These are phyloP conservation scores for Dynastes hyllus DNA, from an alignment of 2,888 invertebrate species.

Conservation along the genomic window DNA sequence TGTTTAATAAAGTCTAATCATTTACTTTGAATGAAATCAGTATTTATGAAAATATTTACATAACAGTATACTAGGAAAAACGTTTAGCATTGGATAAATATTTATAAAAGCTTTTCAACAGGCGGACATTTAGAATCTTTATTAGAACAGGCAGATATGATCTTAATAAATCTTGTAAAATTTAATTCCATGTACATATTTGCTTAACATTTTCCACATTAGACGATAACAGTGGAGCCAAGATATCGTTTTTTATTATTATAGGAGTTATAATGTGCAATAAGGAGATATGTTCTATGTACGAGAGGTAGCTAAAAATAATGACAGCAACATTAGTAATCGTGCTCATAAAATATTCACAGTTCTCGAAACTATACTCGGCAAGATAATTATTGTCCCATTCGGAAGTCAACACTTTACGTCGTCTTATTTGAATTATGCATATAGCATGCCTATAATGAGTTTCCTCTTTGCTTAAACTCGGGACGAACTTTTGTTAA, in stretches of 20 bases:
- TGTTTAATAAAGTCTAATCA: neutral
- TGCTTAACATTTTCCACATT: too few relatives aligned
- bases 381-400: conserved; percentile 27
- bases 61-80: neutral
- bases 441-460: conserved; percentile 36
- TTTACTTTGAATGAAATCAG: neutral
- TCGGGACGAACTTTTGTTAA: conserved; percentile 35
- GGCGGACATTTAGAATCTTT: neutral
- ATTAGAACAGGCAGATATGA: too few relatives aligned
- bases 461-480: conserved; percentile 35
- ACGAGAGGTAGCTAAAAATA: neutral
- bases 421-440: conserved; percentile 58
- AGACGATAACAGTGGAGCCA: too few relatives aligned
- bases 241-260: too few relatives aligned
- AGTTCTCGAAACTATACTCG: conserved; percentile 11
- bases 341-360: conserved; percentile 23
- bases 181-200: too few relatives aligned
- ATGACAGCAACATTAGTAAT: conserved; percentile 13
- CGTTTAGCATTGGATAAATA: neutral
- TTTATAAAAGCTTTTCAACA: neutral
- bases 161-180: neutral
- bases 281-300: neutral
- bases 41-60: conserved; percentile 4
- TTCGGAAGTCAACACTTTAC: conserved; percentile 55
- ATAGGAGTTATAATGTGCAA: too few relatives aligned